Evolutionary conservation across 2,888 invertebrate species (phyloP).

Genomic region (Congeria kusceri): DNA sequence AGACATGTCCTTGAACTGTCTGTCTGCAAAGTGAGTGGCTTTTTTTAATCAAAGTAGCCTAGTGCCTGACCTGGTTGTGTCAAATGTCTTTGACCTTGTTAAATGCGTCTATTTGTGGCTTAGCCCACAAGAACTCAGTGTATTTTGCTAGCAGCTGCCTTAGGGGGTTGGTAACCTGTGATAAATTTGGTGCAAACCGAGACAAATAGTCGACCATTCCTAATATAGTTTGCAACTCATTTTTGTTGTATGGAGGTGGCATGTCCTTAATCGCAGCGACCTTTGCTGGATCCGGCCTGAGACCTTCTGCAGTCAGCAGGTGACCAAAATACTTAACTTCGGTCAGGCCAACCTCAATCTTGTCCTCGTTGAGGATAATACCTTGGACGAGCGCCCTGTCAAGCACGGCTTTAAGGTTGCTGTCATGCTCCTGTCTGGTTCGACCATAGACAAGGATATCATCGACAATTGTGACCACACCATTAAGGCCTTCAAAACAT

Average conservation of each 20-base stretch:
- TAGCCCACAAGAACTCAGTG: slow-evolving; percentile 49
- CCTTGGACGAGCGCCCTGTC: slow-evolving; percentile 16
- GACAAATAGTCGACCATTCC: slow-evolving; percentile 53
- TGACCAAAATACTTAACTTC: slow-evolving; percentile 21
- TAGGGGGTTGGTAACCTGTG: slow-evolving; percentile 41
- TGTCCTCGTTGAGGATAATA: slow-evolving; percentile 41
- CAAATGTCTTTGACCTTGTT: slow-evolving; percentile 41
- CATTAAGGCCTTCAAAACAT: slow-evolving; percentile 39
- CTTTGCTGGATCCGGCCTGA: slow-evolving; percentile 31
- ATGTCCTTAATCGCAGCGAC: slow-evolving; percentile 42
- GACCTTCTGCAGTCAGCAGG: slow-evolving; percentile 17
- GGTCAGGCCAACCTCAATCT: slow-evolving; percentile 24
- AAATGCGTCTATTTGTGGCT: slow-evolving; percentile 47
- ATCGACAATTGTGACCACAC: slow-evolving; percentile 50
- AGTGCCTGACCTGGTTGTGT: slow-evolving; percentile 28
- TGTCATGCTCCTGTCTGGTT: slow-evolving; percentile 54
- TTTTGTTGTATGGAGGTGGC: slow-evolving; percentile 20
- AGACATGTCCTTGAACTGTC: slow-evolving; percentile 24
- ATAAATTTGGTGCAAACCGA: slow-evolving; percentile 38
- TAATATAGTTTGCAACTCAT: slow-evolving; percentile 43
- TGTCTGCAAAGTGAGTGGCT: slow-evolving; percentile 21
- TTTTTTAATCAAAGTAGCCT: slow-evolving; percentile 33
- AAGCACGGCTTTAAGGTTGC: slow-evolving; percentile 49
- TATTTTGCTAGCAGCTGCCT: slow-evolving; percentile 36
- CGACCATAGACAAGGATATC: slow-evolving; percentile 51